phyloP scores from a whole-genome alignment of 2,888 invertebrate species.

The Lordiphosa andalusiaca region DNA sequence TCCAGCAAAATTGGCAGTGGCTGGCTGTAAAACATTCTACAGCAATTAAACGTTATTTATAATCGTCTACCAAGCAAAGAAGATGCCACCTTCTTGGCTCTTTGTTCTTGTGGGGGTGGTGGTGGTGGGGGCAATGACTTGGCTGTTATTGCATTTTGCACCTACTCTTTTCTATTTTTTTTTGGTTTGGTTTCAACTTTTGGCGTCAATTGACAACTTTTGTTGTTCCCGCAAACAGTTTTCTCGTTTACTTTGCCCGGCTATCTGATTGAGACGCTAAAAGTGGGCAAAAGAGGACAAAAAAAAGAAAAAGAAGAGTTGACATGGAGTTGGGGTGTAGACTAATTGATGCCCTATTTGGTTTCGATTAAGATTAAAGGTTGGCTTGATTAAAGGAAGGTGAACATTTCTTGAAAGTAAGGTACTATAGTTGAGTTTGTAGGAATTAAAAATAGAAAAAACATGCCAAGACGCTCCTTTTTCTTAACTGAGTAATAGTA shows the following conservation, averaged over 20 bases:
- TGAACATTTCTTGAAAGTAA: too few relatives aligned
- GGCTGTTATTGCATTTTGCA: constrained; percentile 72
- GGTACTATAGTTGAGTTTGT: too few relatives aligned
- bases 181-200: constrained; percentile 58
- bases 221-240: constrained; percentile 38
- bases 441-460: too few relatives aligned
- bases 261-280: constrained; percentile 68
- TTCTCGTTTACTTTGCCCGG: constrained; percentile 34
- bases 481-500: too few relatives aligned
- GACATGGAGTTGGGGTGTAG: too few relatives aligned
- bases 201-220: constrained; percentile 75
- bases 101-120: constrained; percentile 28
- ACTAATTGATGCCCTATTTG: too few relatives aligned
- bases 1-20: constrained; percentile 57
- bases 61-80: constrained; percentile 57
- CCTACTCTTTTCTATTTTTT: constrained; percentile 40
- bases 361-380: too few relatives aligned
- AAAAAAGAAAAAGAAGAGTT: constrained; percentile 12
- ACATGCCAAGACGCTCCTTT: too few relatives aligned
- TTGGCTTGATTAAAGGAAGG: too few relatives aligned
- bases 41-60: constrained; percentile 79
- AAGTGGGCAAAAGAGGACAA: constrained; percentile 41
- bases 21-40: constrained; percentile 54
- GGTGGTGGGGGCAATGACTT: constrained; percentile 64
- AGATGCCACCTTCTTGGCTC: constrained; percentile 19